Conservation (phyloP, 1,140 invertebrate genomes). For the Pogonognathellus flavescens region DNA sequence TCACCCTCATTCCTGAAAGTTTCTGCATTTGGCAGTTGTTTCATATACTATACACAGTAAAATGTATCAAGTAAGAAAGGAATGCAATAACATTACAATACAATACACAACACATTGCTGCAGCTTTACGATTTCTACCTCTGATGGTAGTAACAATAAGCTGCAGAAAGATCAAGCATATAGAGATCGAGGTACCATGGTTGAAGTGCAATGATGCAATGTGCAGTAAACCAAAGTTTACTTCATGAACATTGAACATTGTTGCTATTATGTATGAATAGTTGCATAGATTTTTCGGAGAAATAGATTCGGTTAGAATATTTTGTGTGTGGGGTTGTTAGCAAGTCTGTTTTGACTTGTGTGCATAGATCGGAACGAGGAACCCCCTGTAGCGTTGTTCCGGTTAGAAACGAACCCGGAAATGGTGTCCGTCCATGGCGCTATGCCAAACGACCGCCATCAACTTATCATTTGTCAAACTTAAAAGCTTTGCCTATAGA, state of each 20-base stretch:
- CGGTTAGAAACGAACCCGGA: constrained; percentile 59
- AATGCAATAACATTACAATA: constrained; percentile 5
- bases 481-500: constrained; percentile 54
- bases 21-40: constrained; percentile 17
- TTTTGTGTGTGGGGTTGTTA: constrained; percentile 30
- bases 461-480: constrained; percentile 60
- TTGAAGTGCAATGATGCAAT: constrained; percentile 33
- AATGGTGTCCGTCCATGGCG: constrained; percentile 57
- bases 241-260: background rate
- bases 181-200: background rate
- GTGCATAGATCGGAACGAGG: constrained; percentile 57
- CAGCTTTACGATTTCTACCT: background rate
- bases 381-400: constrained; percentile 57
- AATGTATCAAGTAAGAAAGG: background rate
- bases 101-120: no score
- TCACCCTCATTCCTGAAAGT: background rate
- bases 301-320: constrained; percentile 13
- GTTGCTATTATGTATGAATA: background rate
- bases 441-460: constrained; percentile 58
- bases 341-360: constrained; percentile 53
- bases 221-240: background rate
- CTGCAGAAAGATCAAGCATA: background rate
- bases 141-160: background rate
- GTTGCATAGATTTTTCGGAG: background rate
- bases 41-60: background rate